Base-by-base conservation (phyloP, 1,140 invertebrate genomes). In the Rhyacophila brunnea region DNA sequence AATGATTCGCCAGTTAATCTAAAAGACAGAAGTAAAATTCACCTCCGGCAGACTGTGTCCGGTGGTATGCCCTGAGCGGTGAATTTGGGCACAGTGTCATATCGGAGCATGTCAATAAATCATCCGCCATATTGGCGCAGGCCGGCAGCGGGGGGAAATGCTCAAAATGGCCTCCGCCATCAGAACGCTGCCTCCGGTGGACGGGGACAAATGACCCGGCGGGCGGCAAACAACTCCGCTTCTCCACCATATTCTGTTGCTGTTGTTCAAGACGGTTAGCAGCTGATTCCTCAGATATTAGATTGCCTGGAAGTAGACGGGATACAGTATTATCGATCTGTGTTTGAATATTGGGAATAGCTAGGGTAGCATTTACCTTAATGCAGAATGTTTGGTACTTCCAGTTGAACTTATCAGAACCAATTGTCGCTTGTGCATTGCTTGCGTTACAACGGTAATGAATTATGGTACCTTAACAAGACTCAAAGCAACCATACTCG, bases 11-110 rank as follows among this genome's bases (percentile, higher is more conserved):
- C n/a, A n/a, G n/a, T n/a, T n/a, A n/a, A n/a, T n/a, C n/a, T n/a
- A n/a, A n/a, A n/a, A n/a, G n/a, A n/a, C n/a, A n/a, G n/a, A n/a
- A n/a, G n/a, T 38, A 18, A 7, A 9, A 43, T 14, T 13, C n/a
- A 65, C 59, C 59, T 56, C 50, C 56, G 10, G 48, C 47, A 17
- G 49, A 48, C 9, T 65, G 56, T n/a, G 48, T 55, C 13, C 64
- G 7, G 15, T 50, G 40, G 45, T 40, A 53, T 5, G 51, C 51
- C 50, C 53, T 38, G 34, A 52, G 56, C 11, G 64, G 64, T 18
- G 64, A 59, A 47, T 65, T 65, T 23, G 64, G 64, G 48, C 64
- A 65, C 15, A 65, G 48, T n/a, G 64, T 65, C 47, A 58, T 50
- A 44, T 65, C 60, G 15, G 55, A 58, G 46, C 42, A 56, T 40